Evolutionary conservation across 2,113 vertebrate genomes (phyloP).

Genomic region (Bolborhynchus lineola): DNA sequence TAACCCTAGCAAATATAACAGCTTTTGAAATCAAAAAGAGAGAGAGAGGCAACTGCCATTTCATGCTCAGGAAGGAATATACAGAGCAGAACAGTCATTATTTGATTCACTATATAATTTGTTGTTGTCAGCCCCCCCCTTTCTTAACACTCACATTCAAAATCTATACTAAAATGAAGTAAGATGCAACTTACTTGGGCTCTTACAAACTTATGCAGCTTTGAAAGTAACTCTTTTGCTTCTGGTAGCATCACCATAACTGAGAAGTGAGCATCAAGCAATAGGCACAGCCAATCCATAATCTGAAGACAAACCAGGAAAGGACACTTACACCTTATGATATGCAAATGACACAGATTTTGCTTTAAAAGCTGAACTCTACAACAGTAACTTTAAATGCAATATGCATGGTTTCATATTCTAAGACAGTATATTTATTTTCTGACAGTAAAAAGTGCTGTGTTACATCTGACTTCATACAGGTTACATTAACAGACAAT

Average conservation of each 20-base stretch:
- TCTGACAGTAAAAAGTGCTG: background rate
- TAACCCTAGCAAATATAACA: background rate
- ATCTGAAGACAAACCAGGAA: slow-evolving; percentile 72
- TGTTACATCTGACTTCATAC: background rate
- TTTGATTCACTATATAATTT: background rate
- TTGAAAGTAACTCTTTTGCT: slow-evolving; percentile 81
- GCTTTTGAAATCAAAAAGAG: background rate
- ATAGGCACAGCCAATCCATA: slow-evolving; percentile 93
- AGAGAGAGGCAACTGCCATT: background rate
- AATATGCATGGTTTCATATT: background rate
- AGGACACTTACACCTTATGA: background rate
- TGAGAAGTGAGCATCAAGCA: slow-evolving; percentile 94
- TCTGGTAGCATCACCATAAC: slow-evolving; percentile 91
- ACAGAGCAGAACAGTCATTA: background rate
- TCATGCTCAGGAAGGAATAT: background rate
- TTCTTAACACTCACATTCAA: background rate
- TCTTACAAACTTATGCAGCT: slow-evolving; percentile 85
- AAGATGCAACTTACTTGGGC: slow-evolving; percentile 83
- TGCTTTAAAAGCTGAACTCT: background rate
- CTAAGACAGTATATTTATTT: background rate
- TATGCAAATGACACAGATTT: background rate
- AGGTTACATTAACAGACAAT: background rate
- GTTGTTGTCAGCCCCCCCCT: background rate
- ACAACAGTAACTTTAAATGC: background rate
- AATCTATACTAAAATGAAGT: background rate